A percentile compares a stretch with the other conserved stretches of the same genome.
Evolutionary conservation across 1,140 invertebrate species (phyloP).

Genomic region (Semibalanus balanoides): DNA sequence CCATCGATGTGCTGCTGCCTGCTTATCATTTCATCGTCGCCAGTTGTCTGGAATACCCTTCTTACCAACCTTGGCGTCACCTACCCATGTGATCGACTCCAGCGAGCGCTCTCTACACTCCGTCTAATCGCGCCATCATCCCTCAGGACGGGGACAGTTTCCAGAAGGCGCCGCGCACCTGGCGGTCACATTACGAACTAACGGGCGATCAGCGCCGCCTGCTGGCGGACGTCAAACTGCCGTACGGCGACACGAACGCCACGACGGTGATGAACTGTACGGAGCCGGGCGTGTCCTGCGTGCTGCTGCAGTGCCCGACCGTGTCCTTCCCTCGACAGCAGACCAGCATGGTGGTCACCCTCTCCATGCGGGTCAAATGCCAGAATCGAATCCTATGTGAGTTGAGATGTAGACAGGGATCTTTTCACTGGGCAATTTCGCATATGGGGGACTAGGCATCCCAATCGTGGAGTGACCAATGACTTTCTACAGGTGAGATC

Average conservation of each 20-base stretch:
- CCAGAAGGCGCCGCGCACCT: background rate
- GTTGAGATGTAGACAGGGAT: too few relatives aligned
- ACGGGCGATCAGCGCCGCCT: background rate
- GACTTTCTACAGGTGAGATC: too few relatives aligned
- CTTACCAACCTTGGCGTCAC: background rate
- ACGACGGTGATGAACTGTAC: background rate
- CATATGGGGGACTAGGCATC: too few relatives aligned
- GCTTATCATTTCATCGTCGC: background rate
- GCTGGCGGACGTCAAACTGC: background rate
- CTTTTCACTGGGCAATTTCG: too few relatives aligned
- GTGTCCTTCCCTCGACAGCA: background rate
- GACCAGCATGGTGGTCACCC: background rate
- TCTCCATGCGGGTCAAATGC: background rate
- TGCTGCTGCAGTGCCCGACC: background rate
- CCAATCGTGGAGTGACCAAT: too few relatives aligned
- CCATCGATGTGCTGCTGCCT: background rate
- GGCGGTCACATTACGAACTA: background rate
- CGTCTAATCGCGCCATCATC: background rate
- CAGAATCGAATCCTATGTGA: background rate
- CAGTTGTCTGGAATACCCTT: background rate
- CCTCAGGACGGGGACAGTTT: background rate
- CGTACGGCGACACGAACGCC: background rate
- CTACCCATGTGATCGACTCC: too few relatives aligned
- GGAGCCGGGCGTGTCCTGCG: background rate
- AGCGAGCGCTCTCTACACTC: too few relatives aligned